Percentiles rank a stretch among this genome's conserved stretches.
Conservation (phyloP, 2,888 invertebrate genomes). For the Dorcus parallelipipedus region DNA sequence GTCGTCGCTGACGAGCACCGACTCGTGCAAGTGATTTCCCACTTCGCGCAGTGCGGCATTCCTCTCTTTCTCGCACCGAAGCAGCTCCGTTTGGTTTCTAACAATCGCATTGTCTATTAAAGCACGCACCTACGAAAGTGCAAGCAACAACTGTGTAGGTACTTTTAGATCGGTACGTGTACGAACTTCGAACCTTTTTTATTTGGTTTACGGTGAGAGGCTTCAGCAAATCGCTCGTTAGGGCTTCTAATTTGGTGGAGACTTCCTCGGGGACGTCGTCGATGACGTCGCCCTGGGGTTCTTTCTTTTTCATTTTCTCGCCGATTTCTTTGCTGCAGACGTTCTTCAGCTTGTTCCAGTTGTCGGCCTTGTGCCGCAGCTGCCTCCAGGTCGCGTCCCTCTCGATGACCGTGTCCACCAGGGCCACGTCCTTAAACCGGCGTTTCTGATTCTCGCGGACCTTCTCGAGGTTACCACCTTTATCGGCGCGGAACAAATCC, state of each 20-base stretch:
- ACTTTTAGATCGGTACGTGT: neutral
- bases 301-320: slow-evolving; percentile 93
- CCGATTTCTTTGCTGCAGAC: slow-evolving; percentile 95
- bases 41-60: slow-evolving; percentile 85
- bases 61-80: slow-evolving; percentile 70
- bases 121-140: slow-evolving; percentile 58
- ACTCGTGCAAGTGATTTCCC: slow-evolving; percentile 91
- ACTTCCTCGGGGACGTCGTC: slow-evolving; percentile 61
- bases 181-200: slow-evolving; percentile 60
- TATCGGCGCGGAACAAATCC: slow-evolving; percentile 92
- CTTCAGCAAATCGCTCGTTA: slow-evolving; percentile 73
- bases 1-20: slow-evolving; percentile 93
- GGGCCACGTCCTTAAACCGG: slow-evolving; percentile 86
- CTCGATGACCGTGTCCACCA: slow-evolving; percentile 89
- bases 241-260: slow-evolving; percentile 58
- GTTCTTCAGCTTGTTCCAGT: slow-evolving; percentile 94
- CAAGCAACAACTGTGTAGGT: neutral
- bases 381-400: slow-evolving; percentile 90
- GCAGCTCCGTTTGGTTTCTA: slow-evolving; percentile 69
- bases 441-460: slow-evolving; percentile 89
- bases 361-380: slow-evolving; percentile 86
- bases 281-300: slow-evolving; percentile 62
- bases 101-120: slow-evolving; percentile 81
- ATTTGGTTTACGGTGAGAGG: slow-evolving; percentile 85
- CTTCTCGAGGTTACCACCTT: slow-evolving; percentile 89